These are phyloP conservation scores for Crocuta crocuta DNA, from an alignment of 2,113 vertebrate species.

Conservation along the genomic window DNA sequence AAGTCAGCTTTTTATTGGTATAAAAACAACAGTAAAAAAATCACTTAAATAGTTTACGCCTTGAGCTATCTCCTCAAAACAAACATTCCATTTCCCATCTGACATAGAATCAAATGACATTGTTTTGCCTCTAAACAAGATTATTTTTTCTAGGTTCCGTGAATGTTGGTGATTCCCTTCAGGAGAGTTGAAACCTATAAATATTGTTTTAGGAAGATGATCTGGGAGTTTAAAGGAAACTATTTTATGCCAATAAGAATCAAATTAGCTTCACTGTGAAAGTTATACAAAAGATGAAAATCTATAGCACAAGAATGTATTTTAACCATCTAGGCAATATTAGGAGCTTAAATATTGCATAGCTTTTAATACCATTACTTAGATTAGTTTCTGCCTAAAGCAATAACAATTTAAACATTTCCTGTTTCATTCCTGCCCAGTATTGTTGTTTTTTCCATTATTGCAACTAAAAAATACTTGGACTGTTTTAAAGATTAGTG, in stretches of 20 bases:
- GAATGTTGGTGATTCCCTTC: slow-evolving; percentile 68
- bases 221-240: slow-evolving; percentile 71
- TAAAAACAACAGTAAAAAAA: slow-evolving; percentile 70
- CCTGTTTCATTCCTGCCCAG: slow-evolving; percentile 46
- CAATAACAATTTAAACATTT: slow-evolving; percentile 66
- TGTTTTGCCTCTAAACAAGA: slow-evolving; percentile 77
- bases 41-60: slow-evolving; percentile 59
- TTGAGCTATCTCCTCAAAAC: slow-evolving; percentile 63
- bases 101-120: slow-evolving; percentile 65
- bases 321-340: not conserved
- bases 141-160: slow-evolving; percentile 63
- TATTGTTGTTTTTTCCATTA: slow-evolving; percentile 75
- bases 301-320: not conserved
- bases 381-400: slow-evolving; percentile 16
- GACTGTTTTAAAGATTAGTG: slow-evolving; percentile 70
- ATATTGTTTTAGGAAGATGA: slow-evolving; percentile 74
- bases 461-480: slow-evolving; percentile 72
- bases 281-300: slow-evolving; percentile 28
- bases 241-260: slow-evolving; percentile 64
- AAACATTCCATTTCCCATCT: slow-evolving; percentile 74
- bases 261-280: slow-evolving; percentile 53
- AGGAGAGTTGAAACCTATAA: slow-evolving; percentile 68
- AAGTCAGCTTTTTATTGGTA: slow-evolving; percentile 55
- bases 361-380: slow-evolving; percentile 36
- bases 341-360: not conserved